Percentiles rank a stretch among this genome's conserved stretches.
Evolutionary conservation across 35 echinoderm and acorn worm species (phyloP).

Genomic region (Stichopus chloronotus): DNA sequence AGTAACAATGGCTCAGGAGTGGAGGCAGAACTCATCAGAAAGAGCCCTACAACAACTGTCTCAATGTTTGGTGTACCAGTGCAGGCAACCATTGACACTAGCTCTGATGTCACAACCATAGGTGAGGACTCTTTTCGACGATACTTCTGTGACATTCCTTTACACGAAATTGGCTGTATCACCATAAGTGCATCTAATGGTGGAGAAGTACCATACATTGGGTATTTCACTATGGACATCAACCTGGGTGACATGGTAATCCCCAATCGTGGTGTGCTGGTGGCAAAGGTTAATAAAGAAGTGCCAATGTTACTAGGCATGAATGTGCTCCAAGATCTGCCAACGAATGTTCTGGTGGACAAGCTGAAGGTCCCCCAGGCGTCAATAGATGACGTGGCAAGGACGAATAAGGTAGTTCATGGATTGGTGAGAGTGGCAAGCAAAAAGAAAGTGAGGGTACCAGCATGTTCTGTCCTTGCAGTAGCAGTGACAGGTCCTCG

Average conservation of each 20-base stretch:
- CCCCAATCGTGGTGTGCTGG: background rate
- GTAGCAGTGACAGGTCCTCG: background rate
- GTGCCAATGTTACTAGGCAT: slow-evolving; percentile 29
- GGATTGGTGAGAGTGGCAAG: slow-evolving; percentile 27
- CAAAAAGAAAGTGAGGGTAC: background rate
- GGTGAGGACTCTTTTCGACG: background rate
- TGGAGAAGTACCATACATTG: background rate
- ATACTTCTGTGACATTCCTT: background rate
- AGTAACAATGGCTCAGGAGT: too few species aligned
- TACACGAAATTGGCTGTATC: background rate
- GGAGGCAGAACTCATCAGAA: too few species aligned
- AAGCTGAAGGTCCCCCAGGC: background rate
- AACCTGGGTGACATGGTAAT: background rate
- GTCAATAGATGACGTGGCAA: background rate
- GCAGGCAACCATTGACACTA: background rate
- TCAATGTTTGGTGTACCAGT: background rate
- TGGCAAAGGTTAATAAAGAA: background rate
- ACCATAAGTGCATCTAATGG: slow-evolving; percentile 32
- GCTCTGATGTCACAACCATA: slow-evolving; percentile 6
- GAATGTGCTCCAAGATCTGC: slow-evolving; percentile 1
- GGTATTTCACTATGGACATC: background rate
- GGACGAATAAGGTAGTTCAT: background rate
- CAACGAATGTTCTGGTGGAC: background rate
- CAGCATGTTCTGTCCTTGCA: background rate
- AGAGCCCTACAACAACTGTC: background rate